A percentile compares a stretch with the other conserved stretches of the same genome.
Conservation (phyloP, 2,113 vertebrate species). For the Phrynosoma blainvillii region DNA sequence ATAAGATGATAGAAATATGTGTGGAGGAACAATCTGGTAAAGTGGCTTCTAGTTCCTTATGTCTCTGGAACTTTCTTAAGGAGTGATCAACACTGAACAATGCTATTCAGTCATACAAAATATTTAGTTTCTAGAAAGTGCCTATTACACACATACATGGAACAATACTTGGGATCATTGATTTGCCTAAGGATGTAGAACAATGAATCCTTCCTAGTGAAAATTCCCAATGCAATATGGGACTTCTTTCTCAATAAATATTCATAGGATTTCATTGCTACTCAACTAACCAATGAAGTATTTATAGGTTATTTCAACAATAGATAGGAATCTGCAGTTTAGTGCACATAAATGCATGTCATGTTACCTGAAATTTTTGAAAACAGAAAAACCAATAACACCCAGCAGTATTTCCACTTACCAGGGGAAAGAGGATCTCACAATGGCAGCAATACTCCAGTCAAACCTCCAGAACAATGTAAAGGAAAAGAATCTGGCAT, state of each 20-base stretch:
- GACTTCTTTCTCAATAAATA: background rate
- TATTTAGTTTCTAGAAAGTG: background rate
- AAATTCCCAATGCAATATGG: background rate
- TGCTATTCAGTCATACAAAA: background rate
- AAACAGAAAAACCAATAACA: background rate
- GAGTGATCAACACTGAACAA: background rate
- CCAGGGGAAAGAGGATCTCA: background rate
- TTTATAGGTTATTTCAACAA: background rate
- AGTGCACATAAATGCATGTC: background rate
- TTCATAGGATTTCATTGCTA: background rate
- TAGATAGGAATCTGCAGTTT: background rate
- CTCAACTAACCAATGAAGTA: background rate
- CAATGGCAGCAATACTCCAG: background rate
- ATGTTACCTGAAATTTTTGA: background rate
- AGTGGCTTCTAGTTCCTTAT: background rate
- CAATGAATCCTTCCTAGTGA: background rate
- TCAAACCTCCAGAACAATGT: background rate
- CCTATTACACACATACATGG: background rate
- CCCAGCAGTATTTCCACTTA: too few relatives aligned
- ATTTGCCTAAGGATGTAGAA: background rate
- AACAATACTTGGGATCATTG: background rate
- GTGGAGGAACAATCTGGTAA: slow-evolving; percentile 25
- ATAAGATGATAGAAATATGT: slow-evolving; percentile 17
- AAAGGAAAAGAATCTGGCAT: background rate
- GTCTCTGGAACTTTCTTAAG: background rate